A percentile compares a stretch with the other conserved stretches of the same genome.
phyloP scores from a whole-genome alignment of 2,113 vertebrate genomes.

The Geococcyx californianus region DNA sequence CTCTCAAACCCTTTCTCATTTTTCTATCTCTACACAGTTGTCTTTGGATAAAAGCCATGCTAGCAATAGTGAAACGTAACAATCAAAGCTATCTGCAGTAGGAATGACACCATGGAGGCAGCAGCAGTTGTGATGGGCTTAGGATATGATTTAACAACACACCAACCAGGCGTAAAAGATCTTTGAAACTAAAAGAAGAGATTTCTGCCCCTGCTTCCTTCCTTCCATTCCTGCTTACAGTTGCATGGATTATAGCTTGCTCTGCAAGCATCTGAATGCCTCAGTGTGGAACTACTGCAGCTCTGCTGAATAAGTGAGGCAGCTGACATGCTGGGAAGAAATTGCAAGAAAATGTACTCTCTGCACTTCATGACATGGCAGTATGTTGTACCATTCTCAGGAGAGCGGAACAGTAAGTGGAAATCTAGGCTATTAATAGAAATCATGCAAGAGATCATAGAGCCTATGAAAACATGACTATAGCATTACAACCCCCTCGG shows the following conservation, averaged over 20 bases:
- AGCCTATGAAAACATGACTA: background rate
- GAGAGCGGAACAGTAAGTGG: background rate
- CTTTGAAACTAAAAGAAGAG: constrained; percentile 5
- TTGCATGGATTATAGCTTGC: background rate
- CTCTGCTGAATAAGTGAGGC: background rate
- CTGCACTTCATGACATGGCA: background rate
- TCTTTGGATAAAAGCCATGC: constrained; percentile 2
- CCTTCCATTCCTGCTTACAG: background rate
- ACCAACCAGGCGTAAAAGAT: background rate
- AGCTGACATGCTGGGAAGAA: background rate
- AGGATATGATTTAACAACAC: constrained; percentile 20
- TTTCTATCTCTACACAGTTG: background rate
- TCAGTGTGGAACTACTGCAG: background rate
- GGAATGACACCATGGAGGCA: background rate
- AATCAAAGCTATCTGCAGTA: background rate
- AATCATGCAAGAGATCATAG: background rate
- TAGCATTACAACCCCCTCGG: background rate
- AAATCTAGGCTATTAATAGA: background rate
- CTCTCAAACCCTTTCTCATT: background rate
- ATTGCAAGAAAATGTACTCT: background rate
- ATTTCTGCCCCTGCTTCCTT: constrained; percentile 24
- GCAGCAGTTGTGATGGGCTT: background rate
- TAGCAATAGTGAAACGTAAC: background rate
- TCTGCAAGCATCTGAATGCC: background rate
- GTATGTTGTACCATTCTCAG: background rate